These are phyloP conservation scores for Oxyruncus cristatus DNA, from an alignment of 2,113 vertebrate species.

Conservation along the genomic window DNA sequence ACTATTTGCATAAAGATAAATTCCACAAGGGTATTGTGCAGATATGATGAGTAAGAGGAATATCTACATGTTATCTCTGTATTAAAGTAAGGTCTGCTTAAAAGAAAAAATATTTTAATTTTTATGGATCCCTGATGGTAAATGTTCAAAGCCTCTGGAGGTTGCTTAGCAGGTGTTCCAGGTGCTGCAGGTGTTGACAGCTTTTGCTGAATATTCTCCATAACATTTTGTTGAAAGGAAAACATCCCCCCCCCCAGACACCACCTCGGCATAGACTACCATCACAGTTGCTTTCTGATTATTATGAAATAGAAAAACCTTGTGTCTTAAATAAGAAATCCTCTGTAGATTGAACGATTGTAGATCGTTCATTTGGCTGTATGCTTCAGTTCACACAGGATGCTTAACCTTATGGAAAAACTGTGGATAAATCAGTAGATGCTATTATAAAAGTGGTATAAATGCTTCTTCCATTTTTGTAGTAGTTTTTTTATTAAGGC, in stretches of 20 bases:
- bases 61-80: not conserved
- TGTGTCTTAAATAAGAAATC: not conserved
- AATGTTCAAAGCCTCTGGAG: not conserved
- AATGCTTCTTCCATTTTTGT: not conserved
- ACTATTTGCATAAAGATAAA: not conserved
- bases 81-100: not conserved
- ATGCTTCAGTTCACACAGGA: accelerated
- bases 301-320: not conserved
- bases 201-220: not conserved
- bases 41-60: not conserved
- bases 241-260: not conserved
- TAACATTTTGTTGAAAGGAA: not conserved
- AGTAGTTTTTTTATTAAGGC: not conserved
- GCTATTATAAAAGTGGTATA: not conserved
- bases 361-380: not conserved
- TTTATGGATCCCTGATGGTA: not conserved
- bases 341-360: not conserved
- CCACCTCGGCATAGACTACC: not conserved
- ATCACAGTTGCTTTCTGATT: not conserved
- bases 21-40: not conserved
- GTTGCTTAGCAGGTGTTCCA: not conserved
- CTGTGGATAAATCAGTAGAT: not conserved
- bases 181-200: not conserved
- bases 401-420: not conserved
- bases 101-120: not conserved